Base-by-base conservation (phyloP, 2,113 vertebrate species). In the Promerops cafer region DNA sequence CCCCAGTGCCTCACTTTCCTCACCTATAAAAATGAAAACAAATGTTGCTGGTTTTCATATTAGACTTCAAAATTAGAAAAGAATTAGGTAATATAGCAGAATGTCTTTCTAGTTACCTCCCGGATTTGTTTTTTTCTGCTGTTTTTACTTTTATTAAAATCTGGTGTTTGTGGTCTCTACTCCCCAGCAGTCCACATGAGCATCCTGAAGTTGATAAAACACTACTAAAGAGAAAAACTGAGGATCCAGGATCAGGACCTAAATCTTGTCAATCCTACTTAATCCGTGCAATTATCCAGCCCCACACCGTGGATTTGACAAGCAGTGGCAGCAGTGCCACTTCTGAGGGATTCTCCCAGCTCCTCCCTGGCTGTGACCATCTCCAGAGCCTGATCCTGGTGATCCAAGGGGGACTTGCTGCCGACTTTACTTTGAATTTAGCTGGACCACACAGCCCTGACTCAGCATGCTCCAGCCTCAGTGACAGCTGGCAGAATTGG, bases 291-390 rank as follows among this genome's bases (percentile, higher is more conserved):
- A n/a, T 56, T 50, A 40, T 16, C 18, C 2, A 13, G 6, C 18
- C 30, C 19, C 10, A 33, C 40, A 16, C 2, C 2, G 0, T 1
- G 31, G 60, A 9, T 28, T 14, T 7, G 18, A 30, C 2, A 4
- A n/a, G 17, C 2, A 1, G 7, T 2, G 45, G 12, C n/a, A 11
- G 2, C 42, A 49, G 40, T 11, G 10, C 33, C 33, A 11, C 2
- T 1, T 7, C 44, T 27, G 31, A 45, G 45, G 23, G 14, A 1
- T 24, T 33, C 13, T 47, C n/a, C n/a, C 54, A 70, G 53, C 7
- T 53, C 28, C 31, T 9, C 27, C 70, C 21, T 31, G 3, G 5
- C 13, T 20, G 20, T 18, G 21, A 10, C 33, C 57, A 23, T 10
- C 74, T 20, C 66, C 50, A 35, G 63, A 65, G 14, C 69, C 65